Conservation (phyloP, 2,888 invertebrate species). For the Dorcus parallelipipedus region DNA sequence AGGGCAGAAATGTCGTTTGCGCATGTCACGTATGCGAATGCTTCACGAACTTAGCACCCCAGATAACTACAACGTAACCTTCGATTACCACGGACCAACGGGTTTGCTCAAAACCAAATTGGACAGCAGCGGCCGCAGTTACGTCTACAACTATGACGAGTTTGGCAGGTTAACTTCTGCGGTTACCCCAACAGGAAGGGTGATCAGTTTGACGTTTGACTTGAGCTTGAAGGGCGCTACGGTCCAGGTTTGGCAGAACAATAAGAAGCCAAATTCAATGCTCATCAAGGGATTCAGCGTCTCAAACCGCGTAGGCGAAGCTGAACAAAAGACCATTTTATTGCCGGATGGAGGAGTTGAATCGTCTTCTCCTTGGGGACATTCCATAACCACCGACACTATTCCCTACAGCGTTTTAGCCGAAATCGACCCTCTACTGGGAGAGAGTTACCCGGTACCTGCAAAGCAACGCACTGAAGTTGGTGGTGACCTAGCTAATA, state of each 20-base stretch:
- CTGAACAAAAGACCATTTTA: slow-evolving; percentile 76
- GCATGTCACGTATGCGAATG: slow-evolving; percentile 91
- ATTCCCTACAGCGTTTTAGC: slow-evolving; percentile 86
- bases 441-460: slow-evolving; percentile 88
- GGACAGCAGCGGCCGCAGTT: slow-evolving; percentile 85
- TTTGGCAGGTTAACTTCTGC: slow-evolving; percentile 89
- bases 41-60: slow-evolving; percentile 87
- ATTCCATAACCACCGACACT: slow-evolving; percentile 83
- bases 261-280: slow-evolving; percentile 79
- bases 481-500: slow-evolving; percentile 84
- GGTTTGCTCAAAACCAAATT: slow-evolving; percentile 85
- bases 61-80: slow-evolving; percentile 90
- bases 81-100: slow-evolving; percentile 88
- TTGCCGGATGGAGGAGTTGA: slow-evolving; percentile 81
- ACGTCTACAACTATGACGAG: slow-evolving; percentile 92
- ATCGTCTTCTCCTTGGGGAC: slow-evolving; percentile 81
- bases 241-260: slow-evolving; percentile 79
- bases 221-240: slow-evolving; percentile 88
- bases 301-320: slow-evolving; percentile 75
- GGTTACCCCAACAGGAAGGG: slow-evolving; percentile 93
- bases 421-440: slow-evolving; percentile 84
- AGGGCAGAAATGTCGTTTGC: slow-evolving; percentile 84
- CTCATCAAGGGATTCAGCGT: slow-evolving; percentile 85
- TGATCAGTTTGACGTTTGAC: slow-evolving; percentile 83
- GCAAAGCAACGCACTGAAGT: slow-evolving; percentile 88